Evolutionary conservation across 2,797 vertebrate species (phyloP), one percentile per base, ranked within the genome.

Genomic region (Malacoctenus gilli): DNA sequence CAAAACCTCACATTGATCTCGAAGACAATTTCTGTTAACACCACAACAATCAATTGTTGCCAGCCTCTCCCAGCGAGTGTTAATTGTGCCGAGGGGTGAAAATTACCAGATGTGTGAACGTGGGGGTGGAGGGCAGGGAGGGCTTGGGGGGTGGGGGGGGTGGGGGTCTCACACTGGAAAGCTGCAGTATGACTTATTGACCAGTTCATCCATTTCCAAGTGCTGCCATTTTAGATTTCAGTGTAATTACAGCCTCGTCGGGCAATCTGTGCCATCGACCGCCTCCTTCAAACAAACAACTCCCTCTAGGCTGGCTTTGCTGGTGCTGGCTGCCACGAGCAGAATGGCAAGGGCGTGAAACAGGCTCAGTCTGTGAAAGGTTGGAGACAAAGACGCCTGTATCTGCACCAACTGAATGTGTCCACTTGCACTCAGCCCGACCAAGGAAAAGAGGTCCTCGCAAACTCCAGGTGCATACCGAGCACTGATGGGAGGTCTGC

Each of bases 201-300:
- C 89, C 85, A 77, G 68, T 79, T 80, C 79, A 81, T 67, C 39
- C 64, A 61, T 62, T 11, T 72, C 67, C 80, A 80, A 77, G 19
- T 77, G 80, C 86, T 90, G 90, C 81, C 88, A 70, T 85, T 92
- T 86, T 71, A 84, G 87, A 91, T 92, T 92, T 85, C 78, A 22
- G 79, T 87, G 90, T 92, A 93, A 93, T 92, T 92, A 92, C 79
- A 90, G 85, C 68, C 90, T 81, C 81, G 66, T 59, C 46, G 79
- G 89, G 59, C 68, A 78, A 82, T 78, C 83, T 85, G 86, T 79
- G 83, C 82, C 80, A 76, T 87, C 85, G 84, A 78, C 69, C 60
- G 31, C 56, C 68, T 74, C 62, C 75, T 66, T 69, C 70, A 78
- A 85, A 83, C 82, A 84, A 87, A 87, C 74, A 83, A 61, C 59